Evolutionary conservation across 2,113 vertebrate species (phyloP).

Genomic region (human): GRCh38 chr16:26848001-26848500

Average conservation of each 20-base stretch:
- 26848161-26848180: background rate
- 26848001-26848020: background rate
- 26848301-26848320: background rate
- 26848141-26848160: background rate
- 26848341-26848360: background rate
- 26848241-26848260: background rate
- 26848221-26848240: too few species aligned
- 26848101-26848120: constrained; percentile 1
- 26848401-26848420: constrained; percentile 4
- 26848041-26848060: background rate
- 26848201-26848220: background rate
- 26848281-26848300: background rate
- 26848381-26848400: background rate
- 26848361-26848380: background rate
- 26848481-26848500: background rate
- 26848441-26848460: background rate
- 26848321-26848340: background rate
- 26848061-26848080: background rate
- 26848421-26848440: background rate
- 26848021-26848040: background rate
- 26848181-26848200: background rate
- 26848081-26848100: background rate
- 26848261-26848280: background rate
- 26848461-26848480: background rate
- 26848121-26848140: background rate